Base-by-base conservation (phyloP, 2,797 vertebrate species). In the Antrozous pallidus region DNA sequence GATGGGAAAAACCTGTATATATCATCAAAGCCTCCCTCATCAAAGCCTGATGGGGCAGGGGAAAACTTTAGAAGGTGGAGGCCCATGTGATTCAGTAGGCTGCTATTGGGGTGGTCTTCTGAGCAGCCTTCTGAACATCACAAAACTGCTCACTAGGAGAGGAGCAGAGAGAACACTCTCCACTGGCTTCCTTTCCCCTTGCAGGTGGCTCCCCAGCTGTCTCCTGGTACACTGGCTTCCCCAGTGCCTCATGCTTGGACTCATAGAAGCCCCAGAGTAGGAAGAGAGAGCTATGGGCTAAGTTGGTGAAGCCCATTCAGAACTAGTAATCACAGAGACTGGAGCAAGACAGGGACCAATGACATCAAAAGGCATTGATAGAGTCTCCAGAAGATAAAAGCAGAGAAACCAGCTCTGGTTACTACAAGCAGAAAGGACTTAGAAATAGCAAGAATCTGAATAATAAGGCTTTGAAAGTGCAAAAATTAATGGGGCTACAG, bases 111-210 rank as follows among this genome's bases (percentile, higher is more conserved):
- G 3, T 45, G 47, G 26, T 24, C 38, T n/a, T 67, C 78, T 45
- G 24, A 51, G 78, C 14, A 1, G 16, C 24, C 83, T 51, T 61
- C 42, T 26, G 47, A 51, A 42, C 42, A 61, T 14, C 67, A 20
- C 51, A 51, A 58, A 54, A 47, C 16, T 0, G 6, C 11, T 28
- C 47, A 0, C 26, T 5, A 3, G 0, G 2, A 6, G 38, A 47
- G 20, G 38, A 36, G 24, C 2, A 4, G 24, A 36, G 51, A 75
- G 33, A 36, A 24, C 17, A 6, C 54, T 61, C 42, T n/a, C 33
- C 22, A 9, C 5, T 28, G 63, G 40, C 33, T 22, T 65, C 45
- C 51, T 73, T 40, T 0, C 33, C 12, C 26, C 26, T 40, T 40
- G 49, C 0, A 28, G 54, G 9, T 6, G 1, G 12, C 24, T 31